A percentile compares a stretch with the other conserved stretches of the same genome.
phyloP scores from a whole-genome alignment of 92 coral and sea anemone species.

The Siderastrea siderea region DNA sequence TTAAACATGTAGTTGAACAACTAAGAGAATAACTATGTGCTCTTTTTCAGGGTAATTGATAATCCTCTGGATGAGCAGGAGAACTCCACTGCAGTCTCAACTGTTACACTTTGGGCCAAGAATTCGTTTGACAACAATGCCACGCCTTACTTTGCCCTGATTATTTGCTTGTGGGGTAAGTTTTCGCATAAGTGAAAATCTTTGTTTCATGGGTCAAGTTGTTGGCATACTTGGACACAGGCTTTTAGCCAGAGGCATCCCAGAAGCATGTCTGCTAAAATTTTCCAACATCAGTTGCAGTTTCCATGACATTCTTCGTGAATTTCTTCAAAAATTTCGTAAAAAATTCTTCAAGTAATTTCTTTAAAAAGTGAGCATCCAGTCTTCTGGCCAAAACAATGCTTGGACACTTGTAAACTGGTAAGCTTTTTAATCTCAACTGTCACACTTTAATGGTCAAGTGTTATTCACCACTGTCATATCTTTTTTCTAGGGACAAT shows the following conservation, averaged over 20 bases:
- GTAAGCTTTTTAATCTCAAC: not conserved
- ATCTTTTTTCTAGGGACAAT: conserved; percentile 78
- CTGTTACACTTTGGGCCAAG: conserved; percentile 86
- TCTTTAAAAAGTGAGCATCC: too few species aligned
- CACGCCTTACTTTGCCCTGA: conserved; percentile 93
- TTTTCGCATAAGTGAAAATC: not conserved
- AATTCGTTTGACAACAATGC: conserved; percentile 92
- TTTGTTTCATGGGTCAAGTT: conserved; percentile 71
- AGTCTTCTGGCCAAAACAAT: too few species aligned
- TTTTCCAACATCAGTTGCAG: too few species aligned
- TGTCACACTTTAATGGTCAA: not conserved
- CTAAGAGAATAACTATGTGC: not conserved
- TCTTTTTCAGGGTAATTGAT: conserved; percentile 34
- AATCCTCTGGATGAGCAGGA: conserved; percentile 44
- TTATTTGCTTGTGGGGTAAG: conserved; percentile 98
- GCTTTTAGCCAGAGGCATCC: not conserved
- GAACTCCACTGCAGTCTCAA: conserved; percentile 70
- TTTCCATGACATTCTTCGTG: too few species aligned
- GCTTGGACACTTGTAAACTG: not conserved
- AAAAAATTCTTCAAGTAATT: too few species aligned
- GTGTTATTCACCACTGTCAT: not conserved
- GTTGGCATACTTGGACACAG: conserved; percentile 25
- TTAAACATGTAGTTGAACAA: not conserved
- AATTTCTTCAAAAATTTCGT: too few species aligned
- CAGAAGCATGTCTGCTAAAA: too few species aligned